Evolutionary conservation across 2,113 vertebrate genomes (phyloP), one percentile per base, ranked within the genome.

Genomic region (Gymnorhina tibicen): DNA sequence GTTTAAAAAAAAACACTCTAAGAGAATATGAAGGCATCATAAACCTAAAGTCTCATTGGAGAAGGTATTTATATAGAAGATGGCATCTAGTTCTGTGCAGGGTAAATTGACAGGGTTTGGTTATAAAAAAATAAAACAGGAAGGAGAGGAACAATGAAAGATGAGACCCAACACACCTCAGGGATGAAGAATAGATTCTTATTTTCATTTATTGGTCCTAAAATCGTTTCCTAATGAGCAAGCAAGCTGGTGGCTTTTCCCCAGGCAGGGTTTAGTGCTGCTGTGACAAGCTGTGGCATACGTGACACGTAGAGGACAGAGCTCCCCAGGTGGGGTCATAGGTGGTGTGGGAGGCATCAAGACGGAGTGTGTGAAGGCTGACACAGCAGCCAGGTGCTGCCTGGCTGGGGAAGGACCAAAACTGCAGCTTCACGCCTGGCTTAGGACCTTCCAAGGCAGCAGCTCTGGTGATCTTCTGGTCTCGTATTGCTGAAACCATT

Each of bases 221-320:
- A 92, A 92, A 47, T 66, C 0, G 0, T 64, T 42, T 16, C 20
- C 11, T 32, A 41, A 15, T 1, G 2, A 64, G 15, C 30, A 82
- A 47, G 11, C 3, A 26, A 49, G 5, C 20, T 22, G 64, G 17
- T 64, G 75, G 37, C 53, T 89, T 91, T 82, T 63, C 27, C 33
- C 18, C 11, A 56, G 24, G 16, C 47, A 53, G 30, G 14, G 8
- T 30, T 16, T 77, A n/a, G 7, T 62, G n/a, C 33, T 72, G 33
- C 66, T 14, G 1, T 1, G 1, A 19, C 37, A 37, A 75, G 10
- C 52, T 42, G 53, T 81, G 60, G 8, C 16, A 2, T 33, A 19
- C 0, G 0, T 19, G 32, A 10, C 33, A 3, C 0, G 1, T 49
- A 42, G 46, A 66, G 39, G 15, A 37, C 27, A 13, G 7, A 15